Conservation (phyloP, 2,888 invertebrate genomes). For the Drosophila meridionalis region DNA sequence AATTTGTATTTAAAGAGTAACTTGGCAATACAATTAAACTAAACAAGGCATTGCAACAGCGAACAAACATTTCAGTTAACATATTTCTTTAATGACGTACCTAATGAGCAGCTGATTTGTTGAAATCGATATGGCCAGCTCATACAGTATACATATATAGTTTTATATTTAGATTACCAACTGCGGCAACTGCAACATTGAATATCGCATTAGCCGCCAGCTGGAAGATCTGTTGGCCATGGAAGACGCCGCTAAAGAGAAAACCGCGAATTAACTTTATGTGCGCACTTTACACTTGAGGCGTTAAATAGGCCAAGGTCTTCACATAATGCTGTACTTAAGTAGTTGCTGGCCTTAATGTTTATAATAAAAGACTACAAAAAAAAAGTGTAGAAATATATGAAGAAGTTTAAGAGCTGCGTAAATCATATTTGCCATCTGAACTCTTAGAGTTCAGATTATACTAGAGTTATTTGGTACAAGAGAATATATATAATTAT, state of each 20-base stretch:
- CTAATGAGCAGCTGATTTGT: constrained; percentile 65
- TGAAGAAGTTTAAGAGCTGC: not conserved
- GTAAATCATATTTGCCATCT: not conserved
- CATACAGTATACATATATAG: not conserved
- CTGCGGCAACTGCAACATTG: constrained; percentile 10
- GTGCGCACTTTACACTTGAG: constrained; percentile 16
- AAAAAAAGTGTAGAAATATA: not conserved
- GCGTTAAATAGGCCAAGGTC: constrained; percentile 44
- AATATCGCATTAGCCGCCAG: constrained; percentile 10
- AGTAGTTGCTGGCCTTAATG: constrained; percentile 3
- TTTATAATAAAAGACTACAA: not conserved
- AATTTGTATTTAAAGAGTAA: constrained; percentile 21
- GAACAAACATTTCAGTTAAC: not conserved
- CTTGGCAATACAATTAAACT: not conserved
- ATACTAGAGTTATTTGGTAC: not conserved
- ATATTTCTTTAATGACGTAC: constrained; percentile 47
- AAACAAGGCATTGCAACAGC: constrained; percentile 24
- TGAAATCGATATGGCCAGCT: constrained; percentile 49
- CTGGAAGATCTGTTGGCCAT: constrained; percentile 43
- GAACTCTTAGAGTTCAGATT: not conserved
- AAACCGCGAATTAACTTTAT: constrained; percentile 34
- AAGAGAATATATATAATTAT: not conserved
- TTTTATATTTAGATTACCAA: not conserved
- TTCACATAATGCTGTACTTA: constrained; percentile 2
- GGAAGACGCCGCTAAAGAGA: constrained; percentile 40